Percentiles rank a stretch among this genome's conserved stretches.
phyloP scores from a whole-genome alignment of 2,113 vertebrate genomes.

The Upupa epops region DNA sequence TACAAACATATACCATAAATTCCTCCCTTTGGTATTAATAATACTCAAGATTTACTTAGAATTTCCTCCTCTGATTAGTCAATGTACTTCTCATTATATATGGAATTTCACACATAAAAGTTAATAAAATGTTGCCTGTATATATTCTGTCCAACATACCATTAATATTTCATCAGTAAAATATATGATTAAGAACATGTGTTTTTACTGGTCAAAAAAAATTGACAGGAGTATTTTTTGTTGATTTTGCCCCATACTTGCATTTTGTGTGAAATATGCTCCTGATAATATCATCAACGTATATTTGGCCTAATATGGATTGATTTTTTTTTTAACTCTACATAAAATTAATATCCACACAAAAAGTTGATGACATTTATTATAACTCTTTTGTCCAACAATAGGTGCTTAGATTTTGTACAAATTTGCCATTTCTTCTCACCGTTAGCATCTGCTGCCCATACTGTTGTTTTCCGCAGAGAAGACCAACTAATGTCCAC shows the following conservation, averaged over 20 bases:
- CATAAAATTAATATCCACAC: not conserved
- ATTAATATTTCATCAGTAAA: not conserved
- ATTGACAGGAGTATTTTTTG: not conserved
- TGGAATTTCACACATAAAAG: not conserved
- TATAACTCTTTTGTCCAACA: not conserved
- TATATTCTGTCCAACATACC: not conserved
- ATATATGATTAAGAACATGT: not conserved
- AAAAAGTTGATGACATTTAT: not conserved
- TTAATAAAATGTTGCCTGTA: not conserved
- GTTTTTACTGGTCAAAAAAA: not conserved
- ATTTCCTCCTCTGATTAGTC: not conserved
- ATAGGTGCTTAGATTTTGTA: not conserved
- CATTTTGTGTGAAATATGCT: not conserved
- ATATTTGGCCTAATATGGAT: not conserved
- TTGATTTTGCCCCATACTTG: not conserved
- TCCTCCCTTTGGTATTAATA: not conserved
- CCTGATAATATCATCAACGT: not conserved
- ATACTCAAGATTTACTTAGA: not conserved
- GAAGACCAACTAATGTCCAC: conserved; percentile 14
- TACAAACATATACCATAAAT: not conserved
- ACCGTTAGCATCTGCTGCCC: not conserved
- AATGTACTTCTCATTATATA: not conserved
- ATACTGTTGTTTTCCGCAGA: conserved; percentile 12
- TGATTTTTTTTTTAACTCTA: not conserved
- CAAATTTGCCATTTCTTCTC: not conserved